Conservation (phyloP, 2,888 invertebrate species). For the Rutpela maculata region DNA sequence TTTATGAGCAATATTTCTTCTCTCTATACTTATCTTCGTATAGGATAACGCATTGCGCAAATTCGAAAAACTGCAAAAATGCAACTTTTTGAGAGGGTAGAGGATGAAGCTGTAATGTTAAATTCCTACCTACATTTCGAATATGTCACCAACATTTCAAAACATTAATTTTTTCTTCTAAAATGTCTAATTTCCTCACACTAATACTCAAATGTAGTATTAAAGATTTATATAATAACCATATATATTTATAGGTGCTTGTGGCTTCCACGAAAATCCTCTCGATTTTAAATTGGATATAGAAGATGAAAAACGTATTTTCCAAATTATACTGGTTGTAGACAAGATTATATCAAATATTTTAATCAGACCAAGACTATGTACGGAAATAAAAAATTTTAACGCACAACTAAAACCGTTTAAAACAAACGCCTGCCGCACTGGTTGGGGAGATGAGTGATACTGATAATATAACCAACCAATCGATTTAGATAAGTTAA, state of each 20-base stretch:
- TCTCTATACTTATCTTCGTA: too few species aligned
- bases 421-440: not conserved
- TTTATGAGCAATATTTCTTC: too few species aligned
- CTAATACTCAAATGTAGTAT: too few species aligned
- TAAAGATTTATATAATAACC: too few species aligned
- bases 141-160: too few species aligned
- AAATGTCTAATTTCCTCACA: too few species aligned
- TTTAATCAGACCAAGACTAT: constrained; percentile 49
- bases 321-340: constrained; percentile 53
- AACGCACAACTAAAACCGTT: constrained; percentile 12
- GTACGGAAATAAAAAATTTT: constrained; percentile 50
- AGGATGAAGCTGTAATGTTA: too few species aligned
- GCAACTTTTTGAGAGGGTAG: too few species aligned
- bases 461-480: not conserved
- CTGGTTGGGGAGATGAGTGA: not conserved
- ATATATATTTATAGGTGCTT: constrained; percentile 55
- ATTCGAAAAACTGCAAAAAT: too few species aligned
- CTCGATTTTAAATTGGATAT: constrained; percentile 54
- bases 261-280: constrained; percentile 59
- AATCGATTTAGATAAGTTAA: not conserved
- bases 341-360: constrained; percentile 55
- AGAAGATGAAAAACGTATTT: constrained; percentile 58
- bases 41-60: too few species aligned
- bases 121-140: too few species aligned
- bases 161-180: too few species aligned